A percentile compares a stretch with the other conserved stretches of the same genome.
phyloP scores from a whole-genome alignment of 2,888 invertebrate genomes.

The Lasioglossum pauxillum region DNA sequence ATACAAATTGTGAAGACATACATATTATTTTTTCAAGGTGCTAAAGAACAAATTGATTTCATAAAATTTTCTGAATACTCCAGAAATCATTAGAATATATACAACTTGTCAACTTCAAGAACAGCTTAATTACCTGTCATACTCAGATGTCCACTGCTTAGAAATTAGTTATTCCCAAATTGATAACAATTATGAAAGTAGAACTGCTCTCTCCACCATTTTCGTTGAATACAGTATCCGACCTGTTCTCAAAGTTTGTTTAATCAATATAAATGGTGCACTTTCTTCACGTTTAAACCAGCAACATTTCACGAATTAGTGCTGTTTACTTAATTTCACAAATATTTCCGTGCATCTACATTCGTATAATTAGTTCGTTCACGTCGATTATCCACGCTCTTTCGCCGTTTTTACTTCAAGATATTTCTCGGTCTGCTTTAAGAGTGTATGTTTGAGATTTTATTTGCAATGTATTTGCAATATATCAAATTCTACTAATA shows the following conservation, averaged over 20 bases:
- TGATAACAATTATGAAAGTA: background rate
- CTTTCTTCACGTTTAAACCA: background rate
- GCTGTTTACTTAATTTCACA: background rate
- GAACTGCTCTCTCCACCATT: background rate
- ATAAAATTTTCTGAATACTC: background rate
- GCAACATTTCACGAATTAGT: background rate
- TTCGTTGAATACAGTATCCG: background rate
- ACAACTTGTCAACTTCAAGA: background rate
- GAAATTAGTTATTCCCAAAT: background rate
- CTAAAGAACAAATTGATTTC: background rate
- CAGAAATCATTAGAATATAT: background rate
- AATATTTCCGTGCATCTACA: background rate
- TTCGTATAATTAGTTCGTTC: background rate
- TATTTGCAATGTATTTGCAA: background rate
- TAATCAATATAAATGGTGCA: background rate
- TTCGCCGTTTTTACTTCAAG: background rate
- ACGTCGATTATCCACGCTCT: slow-evolving; percentile 13
- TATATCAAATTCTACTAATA: background rate
- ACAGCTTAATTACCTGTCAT: background rate
- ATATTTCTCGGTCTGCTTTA: background rate
- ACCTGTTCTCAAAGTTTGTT: background rate
- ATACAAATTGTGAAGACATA: background rate
- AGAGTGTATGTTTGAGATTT: background rate
- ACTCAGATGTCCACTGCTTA: background rate
- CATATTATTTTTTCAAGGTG: background rate